Conservation (phyloP, 2,113 vertebrate genomes). For the Tachuris rubrigastra region DNA sequence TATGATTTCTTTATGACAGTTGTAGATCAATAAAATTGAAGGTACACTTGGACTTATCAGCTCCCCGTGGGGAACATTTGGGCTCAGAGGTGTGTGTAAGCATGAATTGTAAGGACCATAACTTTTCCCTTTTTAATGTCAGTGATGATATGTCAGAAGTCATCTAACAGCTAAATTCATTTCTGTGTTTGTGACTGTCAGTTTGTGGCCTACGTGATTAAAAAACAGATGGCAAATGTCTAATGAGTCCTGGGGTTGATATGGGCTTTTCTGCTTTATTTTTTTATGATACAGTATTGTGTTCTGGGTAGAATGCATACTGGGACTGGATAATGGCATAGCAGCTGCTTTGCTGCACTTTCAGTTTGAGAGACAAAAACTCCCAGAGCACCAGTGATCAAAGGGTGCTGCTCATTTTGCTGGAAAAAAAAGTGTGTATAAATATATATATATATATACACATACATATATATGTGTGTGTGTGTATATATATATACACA, state of each 20-base stretch:
- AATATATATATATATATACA: background rate
- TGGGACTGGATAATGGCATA: background rate
- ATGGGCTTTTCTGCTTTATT: background rate
- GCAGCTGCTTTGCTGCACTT: background rate
- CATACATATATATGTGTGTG: no score
- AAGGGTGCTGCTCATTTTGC: background rate
- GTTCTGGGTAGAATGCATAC: background rate
- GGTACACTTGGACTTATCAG: background rate
- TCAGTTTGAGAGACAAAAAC: background rate
- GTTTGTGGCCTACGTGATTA: background rate
- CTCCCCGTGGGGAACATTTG: background rate
- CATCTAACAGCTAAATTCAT: background rate
- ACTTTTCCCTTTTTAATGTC: background rate
- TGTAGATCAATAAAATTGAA: background rate
- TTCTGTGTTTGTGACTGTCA: background rate
- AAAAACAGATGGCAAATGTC: background rate
- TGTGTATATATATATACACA: no score
- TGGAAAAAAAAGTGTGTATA: background rate
- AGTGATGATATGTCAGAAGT: background rate
- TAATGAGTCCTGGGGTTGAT: background rate
- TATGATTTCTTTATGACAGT: background rate
- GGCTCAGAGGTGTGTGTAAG: background rate
- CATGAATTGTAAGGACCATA: background rate
- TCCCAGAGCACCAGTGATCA: background rate
- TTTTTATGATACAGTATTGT: background rate